Base-by-base conservation (phyloP, 2,113 vertebrate genomes). In the Nothocercus julius region DNA sequence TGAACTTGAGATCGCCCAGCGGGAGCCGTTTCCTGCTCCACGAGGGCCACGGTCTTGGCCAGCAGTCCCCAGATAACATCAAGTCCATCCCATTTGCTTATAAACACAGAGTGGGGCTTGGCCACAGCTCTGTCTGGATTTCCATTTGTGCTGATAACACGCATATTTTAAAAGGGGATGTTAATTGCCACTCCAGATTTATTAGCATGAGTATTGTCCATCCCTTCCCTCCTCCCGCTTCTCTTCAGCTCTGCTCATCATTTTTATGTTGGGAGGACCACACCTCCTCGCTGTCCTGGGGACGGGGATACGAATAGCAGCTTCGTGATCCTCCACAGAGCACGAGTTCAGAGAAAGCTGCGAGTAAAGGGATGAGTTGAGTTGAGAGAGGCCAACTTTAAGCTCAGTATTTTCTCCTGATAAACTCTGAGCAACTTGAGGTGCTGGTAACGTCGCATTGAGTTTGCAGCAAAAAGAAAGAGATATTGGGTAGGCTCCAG, bases 91-190 rank as follows among this genome's bases (percentile, higher is more conserved):
- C 89, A 62, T 79, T 96, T 82, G 25, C 38, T 76, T 90, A 69
- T 6, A 92, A 87, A 93, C 95, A 92, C 63, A 94, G 85, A 92
- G 85, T 73, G 94, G 83, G 69, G 56, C 70, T 93, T 96, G 93
- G 93, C 81, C 0, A 7, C 90, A 69, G 80, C 47, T 84, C 69
- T n/a, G 30, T 72, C 83, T 86, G 32, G 17, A 32, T 67, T 93
- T 90, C 81, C 63, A n/a, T 96, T 96, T 93, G 67, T 95, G 94
- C 86, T 88, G 83, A 95, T 93, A 79, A 86, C 2, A 91, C 79
- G 76, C 88, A 94, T 80, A 80, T 96, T 96, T 94, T 89, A 89
- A 94, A 91, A 92, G 77, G 63, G 21, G 0, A 51, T 40, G 75
- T 86, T 94, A 93, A 94, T 90, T 90, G 49, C 66, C 0, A 0